Percentiles rank a stretch among this genome's conserved stretches.
These are phyloP conservation scores for Notamacropus eugenii DNA, from an alignment of 2,797 vertebrate species.

Conservation along the genomic window DNA sequence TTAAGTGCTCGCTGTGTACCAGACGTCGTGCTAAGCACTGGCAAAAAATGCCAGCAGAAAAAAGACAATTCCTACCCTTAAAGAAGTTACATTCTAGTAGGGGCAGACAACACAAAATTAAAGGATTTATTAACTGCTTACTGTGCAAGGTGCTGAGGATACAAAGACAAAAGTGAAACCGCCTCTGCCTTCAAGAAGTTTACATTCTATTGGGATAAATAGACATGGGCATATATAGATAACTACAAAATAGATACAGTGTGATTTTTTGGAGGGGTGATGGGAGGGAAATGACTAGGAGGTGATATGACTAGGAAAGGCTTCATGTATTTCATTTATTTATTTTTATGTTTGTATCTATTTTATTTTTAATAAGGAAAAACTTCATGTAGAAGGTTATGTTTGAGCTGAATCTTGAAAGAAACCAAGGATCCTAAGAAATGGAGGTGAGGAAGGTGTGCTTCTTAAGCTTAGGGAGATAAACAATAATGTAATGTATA, in stretches of 20 bases:
- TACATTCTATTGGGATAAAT: background rate
- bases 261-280: background rate
- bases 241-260: background rate
- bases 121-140: background rate
- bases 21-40: background rate
- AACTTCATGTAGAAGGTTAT: background rate
- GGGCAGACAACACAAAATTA: background rate
- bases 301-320: background rate
- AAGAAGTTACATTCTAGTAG: background rate
- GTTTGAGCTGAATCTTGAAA: background rate
- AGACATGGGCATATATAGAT: background rate
- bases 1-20: no score
- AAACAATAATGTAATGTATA: background rate
- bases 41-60: background rate
- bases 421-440: background rate
- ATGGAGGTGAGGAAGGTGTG: background rate
- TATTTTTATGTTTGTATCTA: no score
- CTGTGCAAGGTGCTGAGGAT: background rate
- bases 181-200: background rate
- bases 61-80: background rate
- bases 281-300: background rate
- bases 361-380: background rate
- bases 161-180: background rate
- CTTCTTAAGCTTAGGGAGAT: background rate
- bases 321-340: background rate